Evolutionary conservation across 2,888 invertebrate genomes (phyloP).

Genomic region (Lampropteryx suffumata): DNA sequence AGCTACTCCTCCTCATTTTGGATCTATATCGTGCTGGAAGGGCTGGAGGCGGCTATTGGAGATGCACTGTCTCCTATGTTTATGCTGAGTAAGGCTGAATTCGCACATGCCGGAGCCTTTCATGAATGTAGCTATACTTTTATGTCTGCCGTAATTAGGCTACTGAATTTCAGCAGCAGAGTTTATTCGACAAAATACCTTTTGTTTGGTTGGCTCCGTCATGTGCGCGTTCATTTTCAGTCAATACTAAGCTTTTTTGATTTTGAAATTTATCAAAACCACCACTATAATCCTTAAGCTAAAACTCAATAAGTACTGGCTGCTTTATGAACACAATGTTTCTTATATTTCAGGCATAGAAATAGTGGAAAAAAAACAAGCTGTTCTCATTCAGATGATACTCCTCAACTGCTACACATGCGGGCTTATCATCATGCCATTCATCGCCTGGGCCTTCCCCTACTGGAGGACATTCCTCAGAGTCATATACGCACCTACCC

Average conservation of each 20-base stretch:
- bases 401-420: constrained; percentile 70
- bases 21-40: constrained; percentile 62
- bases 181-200: too few species aligned
- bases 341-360: constrained; percentile 59
- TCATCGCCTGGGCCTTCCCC: constrained; percentile 70
- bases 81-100: constrained; percentile 73
- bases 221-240: too few species aligned
- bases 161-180: too few species aligned
- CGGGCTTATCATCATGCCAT: constrained; percentile 69
- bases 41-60: constrained; percentile 68
- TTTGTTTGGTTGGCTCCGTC: too few species aligned
- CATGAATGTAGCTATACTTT: too few species aligned
- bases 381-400: constrained; percentile 72
- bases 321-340: too few species aligned
- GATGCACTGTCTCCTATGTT: constrained; percentile 75
- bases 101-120: too few species aligned
- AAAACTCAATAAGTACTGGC: too few species aligned
- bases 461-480: constrained; percentile 73
- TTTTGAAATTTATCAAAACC: too few species aligned
- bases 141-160: too few species aligned
- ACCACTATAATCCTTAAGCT: too few species aligned
- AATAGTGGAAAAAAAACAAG: constrained; percentile 68
- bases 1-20: constrained; percentile 66
- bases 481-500: constrained; percentile 70
- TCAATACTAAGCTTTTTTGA: too few species aligned